These are phyloP conservation scores for Hyalella azteca DNA, from an alignment of 2,888 invertebrate species.

Conservation along the genomic window DNA sequence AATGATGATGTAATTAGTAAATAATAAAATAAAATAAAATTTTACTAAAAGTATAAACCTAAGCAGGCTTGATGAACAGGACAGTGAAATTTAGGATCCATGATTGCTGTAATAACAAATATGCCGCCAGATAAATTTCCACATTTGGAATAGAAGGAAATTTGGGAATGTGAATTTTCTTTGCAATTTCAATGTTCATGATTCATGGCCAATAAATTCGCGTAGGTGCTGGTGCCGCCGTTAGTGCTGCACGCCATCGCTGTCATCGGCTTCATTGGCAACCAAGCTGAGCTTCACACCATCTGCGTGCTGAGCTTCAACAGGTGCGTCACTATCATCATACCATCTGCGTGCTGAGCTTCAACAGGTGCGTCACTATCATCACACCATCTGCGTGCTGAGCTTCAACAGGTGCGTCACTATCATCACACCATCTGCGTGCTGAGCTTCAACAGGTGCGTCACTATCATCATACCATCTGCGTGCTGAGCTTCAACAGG, in stretches of 20 bases:
- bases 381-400: background rate
- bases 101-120: no score
- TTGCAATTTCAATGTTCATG: no score
- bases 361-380: background rate
- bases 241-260: background rate
- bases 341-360: background rate
- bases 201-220: no score
- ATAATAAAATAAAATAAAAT: no score
- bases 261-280: constrained; percentile 9
- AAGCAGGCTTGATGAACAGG: no score
- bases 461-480: background rate
- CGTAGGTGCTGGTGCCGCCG: background rate
- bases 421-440: constrained; percentile 23
- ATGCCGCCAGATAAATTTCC: no score
- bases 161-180: no score
- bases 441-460: constrained; percentile 27
- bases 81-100: no score
- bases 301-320: constrained; percentile 35
- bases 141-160: no score
- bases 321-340: background rate
- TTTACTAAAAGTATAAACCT: no score
- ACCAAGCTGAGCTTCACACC: constrained; percentile 29
- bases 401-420: constrained; percentile 1
- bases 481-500: background rate
- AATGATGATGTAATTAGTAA: no score